Percentiles rank a stretch among this genome's conserved stretches.
Conservation (phyloP, 2,888 invertebrate genomes). For the Chelonus formosanus region DNA sequence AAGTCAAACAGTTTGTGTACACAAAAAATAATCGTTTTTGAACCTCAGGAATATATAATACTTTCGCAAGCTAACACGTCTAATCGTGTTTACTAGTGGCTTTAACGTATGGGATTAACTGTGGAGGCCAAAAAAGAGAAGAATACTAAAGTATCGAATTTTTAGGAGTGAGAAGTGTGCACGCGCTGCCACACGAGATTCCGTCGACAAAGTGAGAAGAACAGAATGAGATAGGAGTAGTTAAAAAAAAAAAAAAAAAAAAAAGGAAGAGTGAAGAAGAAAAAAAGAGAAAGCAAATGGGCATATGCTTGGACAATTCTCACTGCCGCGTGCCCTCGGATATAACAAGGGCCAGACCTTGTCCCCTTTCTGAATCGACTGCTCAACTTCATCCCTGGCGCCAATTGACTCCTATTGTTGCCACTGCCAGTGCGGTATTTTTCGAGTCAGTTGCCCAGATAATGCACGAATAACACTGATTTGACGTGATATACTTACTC, state of each 20-base stretch:
- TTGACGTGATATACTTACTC: slow-evolving; percentile 16
- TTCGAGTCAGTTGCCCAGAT: slow-evolving; percentile 31
- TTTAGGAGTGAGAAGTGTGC: too few species aligned
- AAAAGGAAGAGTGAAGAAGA: background rate
- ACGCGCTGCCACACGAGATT: too few species aligned
- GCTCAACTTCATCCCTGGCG: slow-evolving; percentile 35
- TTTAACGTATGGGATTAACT: slow-evolving; percentile 58
- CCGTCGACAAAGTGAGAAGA: too few species aligned
- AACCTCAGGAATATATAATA: too few species aligned
- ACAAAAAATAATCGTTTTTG: too few species aligned
- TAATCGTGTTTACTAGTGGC: slow-evolving; percentile 60
- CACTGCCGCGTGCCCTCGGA: slow-evolving; percentile 27
- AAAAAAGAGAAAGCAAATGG: slow-evolving; percentile 17
- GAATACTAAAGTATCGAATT: background rate
- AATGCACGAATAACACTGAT: slow-evolving; percentile 11
- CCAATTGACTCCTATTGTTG: slow-evolving; percentile 59
- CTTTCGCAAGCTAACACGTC: slow-evolving; percentile 21
- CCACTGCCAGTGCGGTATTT: slow-evolving; percentile 51
- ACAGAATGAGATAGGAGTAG: too few species aligned
- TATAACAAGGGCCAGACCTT: slow-evolving; percentile 23
- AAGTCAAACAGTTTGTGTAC: slow-evolving; percentile 49
- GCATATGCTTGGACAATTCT: slow-evolving; percentile 25
- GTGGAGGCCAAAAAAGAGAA: slow-evolving; percentile 33
- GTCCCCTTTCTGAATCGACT: slow-evolving; percentile 13
- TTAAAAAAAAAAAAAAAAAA: background rate